Percentiles rank a stretch among this genome's conserved stretches.
phyloP scores from a whole-genome alignment of 2,888 invertebrate genomes.

The Caenorhabditis japonica region DNA sequence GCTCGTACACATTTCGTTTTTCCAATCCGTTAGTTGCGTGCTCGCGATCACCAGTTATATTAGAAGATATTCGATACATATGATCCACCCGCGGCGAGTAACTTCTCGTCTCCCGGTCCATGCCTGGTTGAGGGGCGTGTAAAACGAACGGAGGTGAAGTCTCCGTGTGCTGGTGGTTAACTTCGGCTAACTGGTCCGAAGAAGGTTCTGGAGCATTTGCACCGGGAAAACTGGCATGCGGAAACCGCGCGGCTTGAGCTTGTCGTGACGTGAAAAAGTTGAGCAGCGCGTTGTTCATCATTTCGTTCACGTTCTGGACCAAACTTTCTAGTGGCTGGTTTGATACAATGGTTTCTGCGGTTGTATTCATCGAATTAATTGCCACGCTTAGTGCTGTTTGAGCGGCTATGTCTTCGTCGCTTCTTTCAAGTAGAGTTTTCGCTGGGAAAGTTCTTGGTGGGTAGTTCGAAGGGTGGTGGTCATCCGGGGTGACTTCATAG shows the following conservation, averaged over 20 bases:
- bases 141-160: background rate
- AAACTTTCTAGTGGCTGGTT: slow-evolving; percentile 17
- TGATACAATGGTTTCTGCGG: background rate
- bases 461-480: slow-evolving; percentile 32
- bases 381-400: slow-evolving; percentile 10
- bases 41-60: background rate
- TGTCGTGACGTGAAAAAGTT: slow-evolving; percentile 13
- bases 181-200: background rate
- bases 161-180: no score
- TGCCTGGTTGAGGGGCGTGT: background rate
- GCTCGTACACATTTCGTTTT: background rate
- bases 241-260: background rate
- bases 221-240: background rate
- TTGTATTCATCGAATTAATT: slow-evolving; percentile 18
- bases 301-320: slow-evolving; percentile 10
- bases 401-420: background rate
- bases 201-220: background rate
- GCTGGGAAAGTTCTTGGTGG: slow-evolving; percentile 27
- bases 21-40: no score
- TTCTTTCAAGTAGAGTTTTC: background rate
- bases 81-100: slow-evolving; percentile 16
- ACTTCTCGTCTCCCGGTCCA: background rate
- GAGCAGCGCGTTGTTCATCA: slow-evolving; percentile 34
- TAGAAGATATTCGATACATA: slow-evolving; percentile 17
- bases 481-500: slow-evolving; percentile 24